Base-by-base conservation (phyloP, 2,113 vertebrate species). In the Pagrus major region DNA sequence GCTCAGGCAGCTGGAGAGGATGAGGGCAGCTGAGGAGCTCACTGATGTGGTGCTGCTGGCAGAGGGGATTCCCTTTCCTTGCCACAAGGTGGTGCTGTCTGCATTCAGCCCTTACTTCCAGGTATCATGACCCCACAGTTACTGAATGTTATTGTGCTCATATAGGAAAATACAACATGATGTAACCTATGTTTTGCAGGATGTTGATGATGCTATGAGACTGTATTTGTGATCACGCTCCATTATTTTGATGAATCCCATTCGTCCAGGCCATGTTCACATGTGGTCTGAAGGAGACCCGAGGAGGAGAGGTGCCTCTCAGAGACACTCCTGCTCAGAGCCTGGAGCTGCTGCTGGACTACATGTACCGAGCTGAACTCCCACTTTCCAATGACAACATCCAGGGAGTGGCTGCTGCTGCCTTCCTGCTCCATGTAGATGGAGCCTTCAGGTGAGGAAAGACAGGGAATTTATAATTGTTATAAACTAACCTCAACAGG, bases 81-180 rank as follows among this genome's bases (percentile, higher is more conserved):
- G 97, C 93, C 97, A 98, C 91, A 95, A 95, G 67, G 90, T 97
- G 75, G 94, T 98, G 51, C 92, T 98, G 70, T 96, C 96, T 71
- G 96, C 96, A 4, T 98, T 97, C 84, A 98, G 97, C 41, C 96
- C 96, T 27, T 98, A 97, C 71, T 98, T 98, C 91, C 96, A 92
- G 88, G 97, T 92, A 54, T 67, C 29, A n/a, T 20, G 5, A 2
- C 16, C 47, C 27, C 8, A 46, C 21, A 25, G 15, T 9, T 31
- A 18, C 2, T 49, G 27, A 51, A 23, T 20, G 4, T 35, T 3
- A 11, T 2, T 27, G 21, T 64, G n/a, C 23, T 47, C 6, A 37
- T n/a, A 6, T 2, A 21, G 27, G 16, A 49, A 54, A 51, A 56
- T 15, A 47, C 16, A 47, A 20, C 3, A 55, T 20, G 3, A 18